A percentile compares a stretch with the other conserved stretches of the same genome.
These are phyloP conservation scores for Leucozona laternaria DNA, from an alignment of 2,888 invertebrate species.

Conservation along the genomic window DNA sequence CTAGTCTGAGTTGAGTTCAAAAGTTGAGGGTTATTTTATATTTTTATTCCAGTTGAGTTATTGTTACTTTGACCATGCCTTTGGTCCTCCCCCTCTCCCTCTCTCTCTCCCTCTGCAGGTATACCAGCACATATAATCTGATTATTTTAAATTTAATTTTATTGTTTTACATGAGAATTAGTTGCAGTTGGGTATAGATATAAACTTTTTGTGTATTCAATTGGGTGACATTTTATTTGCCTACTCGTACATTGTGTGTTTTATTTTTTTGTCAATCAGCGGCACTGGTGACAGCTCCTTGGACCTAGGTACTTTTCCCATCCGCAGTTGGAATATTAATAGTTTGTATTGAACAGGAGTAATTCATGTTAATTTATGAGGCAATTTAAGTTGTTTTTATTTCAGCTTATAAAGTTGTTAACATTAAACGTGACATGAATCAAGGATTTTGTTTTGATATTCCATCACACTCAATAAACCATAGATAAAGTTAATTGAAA, in stretches of 20 bases:
- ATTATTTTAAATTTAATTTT: constrained; percentile 62
- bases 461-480: neutral
- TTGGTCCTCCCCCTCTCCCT: too few relatives aligned
- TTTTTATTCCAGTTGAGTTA: neutral
- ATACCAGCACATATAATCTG: constrained; percentile 47
- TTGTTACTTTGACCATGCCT: constrained; percentile 41
- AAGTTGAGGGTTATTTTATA: constrained; percentile 53
- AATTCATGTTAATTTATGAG: neutral
- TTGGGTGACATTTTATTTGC: too few relatives aligned
- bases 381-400: neutral
- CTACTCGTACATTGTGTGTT: too few relatives aligned
- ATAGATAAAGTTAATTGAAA: too few relatives aligned
- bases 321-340: neutral
- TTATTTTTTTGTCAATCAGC: neutral
- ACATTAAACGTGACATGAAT: neutral
- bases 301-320: neutral
- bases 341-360: neutral
- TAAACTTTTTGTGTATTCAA: neutral
- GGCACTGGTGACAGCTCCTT: neutral
- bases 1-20: constrained; percentile 19
- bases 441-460: neutral
- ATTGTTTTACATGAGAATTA: neutral
- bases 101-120: constrained; percentile 29
- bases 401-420: neutral
- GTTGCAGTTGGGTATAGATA: too few relatives aligned